A percentile compares a stretch with the other conserved stretches of the same genome.
phyloP scores from a whole-genome alignment of 2,888 invertebrate species.

The Danaus chrysippus region DNA sequence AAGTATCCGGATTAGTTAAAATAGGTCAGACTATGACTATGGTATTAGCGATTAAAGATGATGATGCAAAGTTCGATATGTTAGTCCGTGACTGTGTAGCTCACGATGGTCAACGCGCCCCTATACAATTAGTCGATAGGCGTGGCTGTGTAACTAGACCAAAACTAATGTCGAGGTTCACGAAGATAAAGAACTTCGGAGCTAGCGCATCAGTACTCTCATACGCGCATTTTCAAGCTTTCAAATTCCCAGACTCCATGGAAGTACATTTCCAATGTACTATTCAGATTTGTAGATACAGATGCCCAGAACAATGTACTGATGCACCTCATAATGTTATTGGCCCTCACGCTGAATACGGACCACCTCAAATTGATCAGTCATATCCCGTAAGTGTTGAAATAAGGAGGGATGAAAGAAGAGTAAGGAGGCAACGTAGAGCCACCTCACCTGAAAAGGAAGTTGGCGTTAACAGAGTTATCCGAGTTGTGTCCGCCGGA shows the following conservation, averaged over 20 bases:
- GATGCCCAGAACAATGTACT: constrained; percentile 95
- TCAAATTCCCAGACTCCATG: constrained; percentile 97
- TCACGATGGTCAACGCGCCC: constrained; percentile 95
- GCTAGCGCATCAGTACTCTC: constrained; percentile 94
- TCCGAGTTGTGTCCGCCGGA: constrained; percentile 94
- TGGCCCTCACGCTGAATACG: constrained; percentile 82
- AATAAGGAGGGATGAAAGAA: constrained; percentile 85
- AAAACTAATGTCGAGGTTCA: constrained; percentile 95
- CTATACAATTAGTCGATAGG: constrained; percentile 95
- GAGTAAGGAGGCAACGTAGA: constrained; percentile 83
- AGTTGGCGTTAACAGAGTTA: constrained; percentile 93
- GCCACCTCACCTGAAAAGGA: constrained; percentile 84
- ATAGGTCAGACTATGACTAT: constrained; percentile 98
- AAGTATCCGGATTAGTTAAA: constrained; percentile 95
- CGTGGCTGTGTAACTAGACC: constrained; percentile 95
- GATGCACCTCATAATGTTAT: constrained; percentile 78
- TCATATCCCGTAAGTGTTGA: constrained; percentile 80
- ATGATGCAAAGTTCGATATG: constrained; percentile 97
- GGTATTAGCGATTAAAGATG: constrained; percentile 96
- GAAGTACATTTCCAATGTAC: constrained; percentile 98
- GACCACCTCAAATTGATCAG: constrained; percentile 80
- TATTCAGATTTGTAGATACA: constrained; percentile 94
- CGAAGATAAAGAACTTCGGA: constrained; percentile 96
- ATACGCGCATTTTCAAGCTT: constrained; percentile 96
- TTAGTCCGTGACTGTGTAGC: constrained; percentile 95